These are phyloP conservation scores for Amblyteles armatorius DNA, from an alignment of 2,888 invertebrate genomes.

Conservation along the genomic window DNA sequence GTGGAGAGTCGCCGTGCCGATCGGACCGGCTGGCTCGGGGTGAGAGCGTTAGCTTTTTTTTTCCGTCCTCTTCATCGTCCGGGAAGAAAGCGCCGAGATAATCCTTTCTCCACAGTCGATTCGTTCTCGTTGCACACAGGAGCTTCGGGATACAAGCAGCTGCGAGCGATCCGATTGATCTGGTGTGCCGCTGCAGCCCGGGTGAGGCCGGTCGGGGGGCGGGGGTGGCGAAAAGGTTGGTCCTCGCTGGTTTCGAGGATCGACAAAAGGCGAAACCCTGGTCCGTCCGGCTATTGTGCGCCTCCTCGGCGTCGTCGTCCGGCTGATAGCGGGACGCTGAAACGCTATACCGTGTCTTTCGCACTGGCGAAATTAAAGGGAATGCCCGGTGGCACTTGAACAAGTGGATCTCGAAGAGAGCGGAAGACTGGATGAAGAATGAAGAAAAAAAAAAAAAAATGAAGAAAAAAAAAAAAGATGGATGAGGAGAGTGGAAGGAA, in stretches of 20 bases:
- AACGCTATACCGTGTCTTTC: slow-evolving; percentile 52
- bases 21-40: slow-evolving; percentile 42
- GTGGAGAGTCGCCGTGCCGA: slow-evolving; percentile 61
- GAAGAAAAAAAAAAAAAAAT: background rate
- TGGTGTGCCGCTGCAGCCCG: slow-evolving; percentile 39
- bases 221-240: background rate
- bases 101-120: slow-evolving; percentile 63
- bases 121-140: slow-evolving; percentile 63
- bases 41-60: slow-evolving; percentile 24
- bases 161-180: slow-evolving; percentile 66
- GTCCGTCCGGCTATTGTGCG: slow-evolving; percentile 54
- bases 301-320: slow-evolving; percentile 52
- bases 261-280: slow-evolving; percentile 66
- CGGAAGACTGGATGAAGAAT: slow-evolving; percentile 42
- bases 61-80: slow-evolving; percentile 29
- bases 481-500: slow-evolving; percentile 23
- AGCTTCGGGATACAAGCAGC: slow-evolving; percentile 54
- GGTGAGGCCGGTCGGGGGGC: slow-evolving; percentile 15
- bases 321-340: slow-evolving; percentile 31
- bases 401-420: slow-evolving; percentile 64
- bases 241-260: slow-evolving; percentile 50
- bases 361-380: slow-evolving; percentile 63
- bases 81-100: slow-evolving; percentile 58
- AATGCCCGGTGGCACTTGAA: slow-evolving; percentile 58
- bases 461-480: slow-evolving; percentile 11